phyloP scores from a whole-genome alignment of 2,113 vertebrate species.

The Xenopus tropicalis region UCB_Xtro_10.0 CM004443.2:61674501-61675000 shows the following conservation, averaged over 20 bases:
- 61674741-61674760: slow-evolving; percentile 14
- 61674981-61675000: neutral
- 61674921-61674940: neutral
- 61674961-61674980: neutral
- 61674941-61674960: neutral
- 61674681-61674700: slow-evolving; percentile 25
- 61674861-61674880: neutral
- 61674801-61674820: slow-evolving; percentile 23
- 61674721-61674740: slow-evolving; percentile 34
- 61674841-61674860: slow-evolving; percentile 20
- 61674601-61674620: slow-evolving; percentile 21
- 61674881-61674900: neutral
- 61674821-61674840: slow-evolving; percentile 1
- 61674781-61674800: slow-evolving; percentile 18
- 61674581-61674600: slow-evolving; percentile 25
- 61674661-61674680: slow-evolving; percentile 3
- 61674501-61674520: slow-evolving; percentile 21
- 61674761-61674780: slow-evolving; percentile 24
- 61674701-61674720: slow-evolving; percentile 9
- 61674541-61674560: slow-evolving; percentile 13
- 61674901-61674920: neutral
- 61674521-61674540: slow-evolving; percentile 20
- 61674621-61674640: slow-evolving; percentile 17
- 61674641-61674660: slow-evolving; percentile 12
- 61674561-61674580: slow-evolving; percentile 35